Conservation (phyloP, 1,140 invertebrate genomes). For the Tetraneura akinire region DNA sequence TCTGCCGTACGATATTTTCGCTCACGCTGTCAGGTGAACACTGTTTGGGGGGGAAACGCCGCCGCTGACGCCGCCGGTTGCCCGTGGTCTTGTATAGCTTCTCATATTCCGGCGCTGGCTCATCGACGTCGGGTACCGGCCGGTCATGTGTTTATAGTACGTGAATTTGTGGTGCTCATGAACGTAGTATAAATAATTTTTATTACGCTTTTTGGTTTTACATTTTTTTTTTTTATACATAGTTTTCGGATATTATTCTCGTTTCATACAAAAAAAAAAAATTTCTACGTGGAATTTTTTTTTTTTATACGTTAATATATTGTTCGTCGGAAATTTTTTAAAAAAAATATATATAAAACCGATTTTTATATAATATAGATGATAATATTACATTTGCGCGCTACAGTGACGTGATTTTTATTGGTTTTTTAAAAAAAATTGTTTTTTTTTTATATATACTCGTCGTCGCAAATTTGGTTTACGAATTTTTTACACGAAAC, state of each 20-base stretch:
- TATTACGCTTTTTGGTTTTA: background rate
- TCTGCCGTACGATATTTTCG: constrained; percentile 13
- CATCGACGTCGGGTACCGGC: constrained; percentile 50
- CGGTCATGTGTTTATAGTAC: constrained; percentile 48
- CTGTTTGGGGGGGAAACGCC: constrained; percentile 39
- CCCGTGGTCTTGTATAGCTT: constrained; percentile 51
- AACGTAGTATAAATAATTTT: constrained; percentile 36
- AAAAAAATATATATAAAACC: constrained; percentile 21
- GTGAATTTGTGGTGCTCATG: constrained; percentile 34
- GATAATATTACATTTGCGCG: background rate
- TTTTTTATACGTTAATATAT: background rate
- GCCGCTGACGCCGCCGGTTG: constrained; percentile 31
- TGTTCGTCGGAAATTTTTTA: background rate
- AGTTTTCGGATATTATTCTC: background rate
- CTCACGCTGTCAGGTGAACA: constrained; percentile 24
- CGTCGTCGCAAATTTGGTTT: background rate
- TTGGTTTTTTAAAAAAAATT: no score
- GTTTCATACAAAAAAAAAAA: background rate
- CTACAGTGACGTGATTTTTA: background rate
- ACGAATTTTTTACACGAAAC: constrained; percentile 2
- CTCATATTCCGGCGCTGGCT: constrained; percentile 51
- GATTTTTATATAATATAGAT: background rate
- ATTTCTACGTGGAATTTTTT: background rate
- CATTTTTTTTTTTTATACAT: constrained; percentile 8
- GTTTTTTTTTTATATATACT: no score